These are phyloP conservation scores for Phyllotreta cruciferae DNA, from an alignment of 2,888 invertebrate genomes.

Conservation along the genomic window DNA sequence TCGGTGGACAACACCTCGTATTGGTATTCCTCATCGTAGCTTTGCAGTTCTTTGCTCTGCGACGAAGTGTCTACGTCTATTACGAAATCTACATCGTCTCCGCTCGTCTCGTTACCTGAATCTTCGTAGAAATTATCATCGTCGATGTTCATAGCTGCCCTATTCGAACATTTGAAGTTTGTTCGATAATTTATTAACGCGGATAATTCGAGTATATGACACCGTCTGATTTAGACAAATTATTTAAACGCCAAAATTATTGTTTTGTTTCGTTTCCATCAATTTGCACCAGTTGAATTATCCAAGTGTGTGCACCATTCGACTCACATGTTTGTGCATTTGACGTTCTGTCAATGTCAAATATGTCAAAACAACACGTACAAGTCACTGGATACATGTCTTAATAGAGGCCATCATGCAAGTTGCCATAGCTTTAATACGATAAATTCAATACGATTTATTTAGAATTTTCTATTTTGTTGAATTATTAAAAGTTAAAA, in stretches of 20 bases:
- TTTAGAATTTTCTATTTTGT: no score
- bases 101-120: slow-evolving; percentile 91
- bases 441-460: no score
- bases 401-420: no score
- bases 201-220: slow-evolving; percentile 37
- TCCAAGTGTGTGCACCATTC: no score
- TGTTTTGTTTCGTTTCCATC: slow-evolving; percentile 39
- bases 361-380: no score
- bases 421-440: no score
- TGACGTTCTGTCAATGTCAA: no score
- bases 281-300: slow-evolving; percentile 8
- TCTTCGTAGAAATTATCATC: slow-evolving; percentile 90
- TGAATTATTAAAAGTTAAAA: no score
- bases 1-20: slow-evolving; percentile 95
- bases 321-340: slow-evolving; percentile 36
- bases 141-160: slow-evolving; percentile 82
- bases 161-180: slow-evolving; percentile 32
- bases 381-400: no score
- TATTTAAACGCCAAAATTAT: slow-evolving; percentile 40
- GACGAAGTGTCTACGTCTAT: slow-evolving; percentile 84
- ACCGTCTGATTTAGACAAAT: slow-evolving; percentile 45
- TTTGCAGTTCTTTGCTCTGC: slow-evolving; percentile 75
- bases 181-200: slow-evolving; percentile 23
- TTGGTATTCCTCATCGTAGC: slow-evolving; percentile 89
- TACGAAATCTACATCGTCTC: slow-evolving; percentile 93